A percentile compares a stretch with the other conserved stretches of the same genome.
Evolutionary conservation across 2,888 invertebrate species (phyloP).

Genomic region (Latrodectus hesperus): DNA sequence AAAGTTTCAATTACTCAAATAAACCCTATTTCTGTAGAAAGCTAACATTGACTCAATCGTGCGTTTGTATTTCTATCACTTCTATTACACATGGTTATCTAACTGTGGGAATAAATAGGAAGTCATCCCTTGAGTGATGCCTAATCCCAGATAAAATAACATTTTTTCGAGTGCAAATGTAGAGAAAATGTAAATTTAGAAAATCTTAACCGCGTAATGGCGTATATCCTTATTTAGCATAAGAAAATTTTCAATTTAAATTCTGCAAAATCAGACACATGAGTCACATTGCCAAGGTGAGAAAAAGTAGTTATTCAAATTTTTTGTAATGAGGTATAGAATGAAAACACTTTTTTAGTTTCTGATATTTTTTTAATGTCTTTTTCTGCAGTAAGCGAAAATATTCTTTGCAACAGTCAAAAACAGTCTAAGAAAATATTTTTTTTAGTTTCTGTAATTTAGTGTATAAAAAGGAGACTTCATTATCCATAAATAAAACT

Average conservation of each 20-base stretch:
- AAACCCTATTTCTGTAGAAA: too few relatives aligned
- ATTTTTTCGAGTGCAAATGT: conserved; percentile 14
- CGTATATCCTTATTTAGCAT: conserved; percentile 22
- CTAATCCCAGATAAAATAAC: neutral
- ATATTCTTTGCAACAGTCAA: too few relatives aligned
- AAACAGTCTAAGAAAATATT: too few relatives aligned
- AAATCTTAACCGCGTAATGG: conserved; percentile 10
- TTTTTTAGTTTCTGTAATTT: too few relatives aligned
- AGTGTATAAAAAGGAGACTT: too few relatives aligned
- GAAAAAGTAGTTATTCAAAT: conserved; percentile 39
- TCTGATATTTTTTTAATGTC: too few relatives aligned
- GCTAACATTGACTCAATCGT: too few relatives aligned
- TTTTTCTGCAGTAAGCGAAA: too few relatives aligned
- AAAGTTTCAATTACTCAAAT: too few relatives aligned
- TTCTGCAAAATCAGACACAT: conserved; percentile 28
- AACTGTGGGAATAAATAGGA: neutral
- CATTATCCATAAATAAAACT: too few relatives aligned
- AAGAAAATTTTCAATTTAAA: conserved; percentile 56
- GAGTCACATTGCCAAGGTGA: conserved; percentile 14
- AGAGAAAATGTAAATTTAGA: conserved; percentile 36
- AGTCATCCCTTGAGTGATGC: neutral
- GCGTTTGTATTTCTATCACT: too few relatives aligned
- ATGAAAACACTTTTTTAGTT: neutral
- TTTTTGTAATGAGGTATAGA: conserved; percentile 26
- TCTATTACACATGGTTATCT: neutral